Percentiles rank a stretch among this genome's conserved stretches.
Conservation (phyloP, 2,797 vertebrate species). For the Chelon auratus region DNA sequence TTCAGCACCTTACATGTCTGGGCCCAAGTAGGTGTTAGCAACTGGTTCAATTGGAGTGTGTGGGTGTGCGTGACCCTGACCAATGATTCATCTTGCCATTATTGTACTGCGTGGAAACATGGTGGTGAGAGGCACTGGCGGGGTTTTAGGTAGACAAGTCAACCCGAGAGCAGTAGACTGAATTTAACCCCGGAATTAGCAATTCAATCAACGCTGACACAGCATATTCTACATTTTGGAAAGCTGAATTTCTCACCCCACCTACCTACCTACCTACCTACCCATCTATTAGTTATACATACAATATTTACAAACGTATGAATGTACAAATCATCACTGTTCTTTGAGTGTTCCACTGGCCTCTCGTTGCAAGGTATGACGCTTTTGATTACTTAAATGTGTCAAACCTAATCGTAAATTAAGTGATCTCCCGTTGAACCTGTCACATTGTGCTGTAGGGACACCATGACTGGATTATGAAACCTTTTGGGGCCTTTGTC, state of each 20-base stretch:
- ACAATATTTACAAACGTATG: too few relatives aligned
- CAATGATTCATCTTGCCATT: constrained; percentile 68
- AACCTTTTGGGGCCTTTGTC: too few relatives aligned
- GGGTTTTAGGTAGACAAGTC: constrained; percentile 33
- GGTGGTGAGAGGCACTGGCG: constrained; percentile 59
- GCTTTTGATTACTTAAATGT: not conserved
- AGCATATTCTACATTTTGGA: not conserved
- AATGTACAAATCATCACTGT: not conserved
- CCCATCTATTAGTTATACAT: too few relatives aligned
- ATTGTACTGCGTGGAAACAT: constrained; percentile 69
- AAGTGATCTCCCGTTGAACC: not conserved
- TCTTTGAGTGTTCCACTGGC: too few relatives aligned
- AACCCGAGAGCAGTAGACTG: constrained; percentile 27
- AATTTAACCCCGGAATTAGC: constrained; percentile 27
- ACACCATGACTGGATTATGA: not conserved
- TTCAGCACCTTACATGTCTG: constrained; percentile 75
- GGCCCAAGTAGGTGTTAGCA: constrained; percentile 66
- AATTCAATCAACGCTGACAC: constrained; percentile 8
- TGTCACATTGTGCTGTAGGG: not conserved
- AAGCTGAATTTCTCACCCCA: too few relatives aligned
- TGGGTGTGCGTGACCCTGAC: constrained; percentile 30
- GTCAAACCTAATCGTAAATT: not conserved
- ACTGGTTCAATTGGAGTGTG: constrained; percentile 36
- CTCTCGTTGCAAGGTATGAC: too few relatives aligned
- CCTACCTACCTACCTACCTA: too few relatives aligned